Base-by-base conservation (phyloP, 1,140 invertebrate genomes). In the Sesamia nonagrioides region DNA sequence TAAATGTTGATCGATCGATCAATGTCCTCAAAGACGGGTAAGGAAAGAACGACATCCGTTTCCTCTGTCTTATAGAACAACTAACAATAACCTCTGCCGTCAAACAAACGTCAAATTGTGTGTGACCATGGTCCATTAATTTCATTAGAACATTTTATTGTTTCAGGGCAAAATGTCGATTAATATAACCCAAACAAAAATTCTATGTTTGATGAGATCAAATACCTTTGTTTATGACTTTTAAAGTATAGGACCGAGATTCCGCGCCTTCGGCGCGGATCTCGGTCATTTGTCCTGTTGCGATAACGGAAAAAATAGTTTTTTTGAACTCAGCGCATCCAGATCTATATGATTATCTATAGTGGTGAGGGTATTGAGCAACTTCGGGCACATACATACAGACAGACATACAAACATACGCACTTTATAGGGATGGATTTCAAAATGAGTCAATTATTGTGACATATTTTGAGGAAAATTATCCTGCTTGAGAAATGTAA, bases 21-120 rank as follows among this genome's bases (percentile, higher is more conserved):
- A 83, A 74, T 78, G 83, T 82, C 81, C 61, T 78, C 76, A 76
- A 72, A 63, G 60, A 77, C 73, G 61, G 69, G 79, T 83, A 72
- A 79, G 85, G 83, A 82, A 84, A 78, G 77, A 76, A 78, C 78
- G 68, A 86, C 81, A 84, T 84, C 85, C 85, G 84, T 88, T 88
- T 88, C 86, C 85, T 84, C 60, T 63, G 54, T 72, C 68, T 50
- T 48, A 27, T 3, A 60, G 42, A 69, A 74, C 33, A 45, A 8
- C 56, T 54, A 56, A 56, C 69, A 73, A 74, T 77, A 81, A 82
- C 85, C 82, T 84, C 77, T 60, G 11, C 66, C 81, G 81, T 84
- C 81, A 82, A 80, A 82, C 74, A 77, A 42, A 75, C 48, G 17
- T 77, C 61, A 68, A 77, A 68, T 76, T 68, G 74, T 77, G 68